A percentile compares a stretch with the other conserved stretches of the same genome.
Evolutionary conservation across 2,113 vertebrate genomes (phyloP).

Genomic region (Brachirus orientalis): DNA sequence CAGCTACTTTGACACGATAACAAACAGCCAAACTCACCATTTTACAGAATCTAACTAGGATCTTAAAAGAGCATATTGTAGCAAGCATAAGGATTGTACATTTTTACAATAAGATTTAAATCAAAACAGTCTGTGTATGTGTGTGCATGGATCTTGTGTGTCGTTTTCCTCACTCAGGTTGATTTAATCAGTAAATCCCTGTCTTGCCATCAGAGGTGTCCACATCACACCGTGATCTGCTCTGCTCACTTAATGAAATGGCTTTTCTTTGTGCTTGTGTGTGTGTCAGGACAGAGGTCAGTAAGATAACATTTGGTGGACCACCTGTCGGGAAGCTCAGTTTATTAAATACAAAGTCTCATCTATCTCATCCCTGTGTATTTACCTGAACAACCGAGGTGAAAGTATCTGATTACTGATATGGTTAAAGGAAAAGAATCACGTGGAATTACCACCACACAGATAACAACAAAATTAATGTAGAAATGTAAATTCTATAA

Average conservation of each 20-base stretch:
- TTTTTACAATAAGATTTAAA: no score
- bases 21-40: not conserved
- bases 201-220: slow-evolving; percentile 15
- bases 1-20: not conserved
- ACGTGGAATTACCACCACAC: not conserved
- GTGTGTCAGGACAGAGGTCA: slow-evolving; percentile 67
- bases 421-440: slow-evolving; percentile 36
- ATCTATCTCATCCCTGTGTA: slow-evolving; percentile 50
- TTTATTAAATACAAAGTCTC: slow-evolving; percentile 65
- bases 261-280: slow-evolving; percentile 16
- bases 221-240: slow-evolving; percentile 42
- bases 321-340: slow-evolving; percentile 76
- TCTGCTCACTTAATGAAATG: slow-evolving; percentile 34
- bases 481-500: not conserved
- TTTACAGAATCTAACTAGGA: not conserved
- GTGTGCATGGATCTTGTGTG: slow-evolving; percentile 4
- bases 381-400: slow-evolving; percentile 48
- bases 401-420: slow-evolving; percentile 74
- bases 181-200: slow-evolving; percentile 43
- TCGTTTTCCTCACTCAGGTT: slow-evolving; percentile 12
- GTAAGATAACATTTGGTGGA: slow-evolving; percentile 75
- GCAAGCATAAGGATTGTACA: no score
- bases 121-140: not conserved
- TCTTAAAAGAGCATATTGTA: no score
- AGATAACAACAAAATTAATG: not conserved